Evolutionary conservation across 2,888 invertebrate genomes (phyloP), one percentile per base, ranked within the genome.

Genomic region (Fragum whitleyi): DNA sequence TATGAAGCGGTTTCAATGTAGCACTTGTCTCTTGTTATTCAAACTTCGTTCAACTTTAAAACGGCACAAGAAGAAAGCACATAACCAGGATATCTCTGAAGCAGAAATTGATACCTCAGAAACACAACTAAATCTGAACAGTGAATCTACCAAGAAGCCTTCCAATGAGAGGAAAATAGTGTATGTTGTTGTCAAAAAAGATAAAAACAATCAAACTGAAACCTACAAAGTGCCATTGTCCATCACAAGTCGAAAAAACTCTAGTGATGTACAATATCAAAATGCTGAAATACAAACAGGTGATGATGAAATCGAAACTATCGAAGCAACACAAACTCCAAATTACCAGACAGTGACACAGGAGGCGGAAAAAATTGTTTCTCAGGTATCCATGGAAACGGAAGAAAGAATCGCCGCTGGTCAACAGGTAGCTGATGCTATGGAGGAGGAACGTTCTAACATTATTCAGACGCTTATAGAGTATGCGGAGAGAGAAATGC

Each of bases 381-480:
- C 29, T 2, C 57, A 57, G 59, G 42, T 72, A 16, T 19, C 32
- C 11, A 55, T 57, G 55, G 39, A 55, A 36, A 53, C 69, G 11
- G 70, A 70, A 23, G 55, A 11, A 29, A 19, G 55, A 21, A 70
- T 53, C 14, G 69, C 51, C 0, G 69, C 53, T 11, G 51, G 51
- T 6, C 53, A 65, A 19, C 42, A 65, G 42, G 32, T 65, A n/a
- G 70, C 53, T n/a, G 55, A 53, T 9, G 39, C 70, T 16, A 55
- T 36, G 55, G 36, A 61, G 29, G 74, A 67, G 16, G 76, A 80
- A n/a, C 23, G 80, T 9, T 69, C 73, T 11, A 57, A 42, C 19
- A 59, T 80, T 9, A 55, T 80, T n/a, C 80, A 80, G 53, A 59
- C 80, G 19, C 26, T 80, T 32, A 80, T 80, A 26, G 80, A 80